phyloP scores from a whole-genome alignment of 2,797 vertebrate genomes.

The Sphenopsis melanotis region DNA sequence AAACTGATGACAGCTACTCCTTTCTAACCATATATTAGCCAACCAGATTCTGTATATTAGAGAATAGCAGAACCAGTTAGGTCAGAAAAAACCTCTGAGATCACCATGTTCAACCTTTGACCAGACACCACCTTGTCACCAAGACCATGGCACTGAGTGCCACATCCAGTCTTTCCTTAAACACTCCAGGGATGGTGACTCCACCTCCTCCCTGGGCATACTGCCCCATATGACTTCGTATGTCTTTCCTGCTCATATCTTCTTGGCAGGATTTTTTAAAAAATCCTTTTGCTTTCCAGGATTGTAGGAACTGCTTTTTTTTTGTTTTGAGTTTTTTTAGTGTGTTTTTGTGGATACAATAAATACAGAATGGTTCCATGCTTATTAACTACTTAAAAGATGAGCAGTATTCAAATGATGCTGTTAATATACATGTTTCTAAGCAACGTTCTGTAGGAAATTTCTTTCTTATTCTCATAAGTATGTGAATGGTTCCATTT shows the following conservation, averaged over 20 bases:
- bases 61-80: neutral
- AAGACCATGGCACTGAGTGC: too few relatives aligned
- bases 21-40: neutral
- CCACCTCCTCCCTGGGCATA: neutral
- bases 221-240: neutral
- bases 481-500: neutral
- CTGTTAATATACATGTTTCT: neutral
- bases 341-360: neutral
- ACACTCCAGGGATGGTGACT: neutral
- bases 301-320: neutral
- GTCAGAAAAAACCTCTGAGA: neutral
- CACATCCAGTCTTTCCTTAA: neutral
- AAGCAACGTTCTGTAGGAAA: neutral
- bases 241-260: neutral
- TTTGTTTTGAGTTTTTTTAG: neutral
- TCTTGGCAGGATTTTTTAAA: neutral
- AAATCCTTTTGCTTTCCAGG: neutral
- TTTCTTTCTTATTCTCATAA: neutral
- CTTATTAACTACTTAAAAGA: neutral
- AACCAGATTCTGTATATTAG: neutral
- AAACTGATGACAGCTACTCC: neutral
- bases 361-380: neutral
- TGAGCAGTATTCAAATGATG: neutral
- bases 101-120: fast-evolving
- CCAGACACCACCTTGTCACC: neutral